Evolutionary conservation across 2,113 vertebrate genomes (phyloP), one percentile per base, ranked within the genome.

Genomic region (Toxotes jaculatrix): DNA sequence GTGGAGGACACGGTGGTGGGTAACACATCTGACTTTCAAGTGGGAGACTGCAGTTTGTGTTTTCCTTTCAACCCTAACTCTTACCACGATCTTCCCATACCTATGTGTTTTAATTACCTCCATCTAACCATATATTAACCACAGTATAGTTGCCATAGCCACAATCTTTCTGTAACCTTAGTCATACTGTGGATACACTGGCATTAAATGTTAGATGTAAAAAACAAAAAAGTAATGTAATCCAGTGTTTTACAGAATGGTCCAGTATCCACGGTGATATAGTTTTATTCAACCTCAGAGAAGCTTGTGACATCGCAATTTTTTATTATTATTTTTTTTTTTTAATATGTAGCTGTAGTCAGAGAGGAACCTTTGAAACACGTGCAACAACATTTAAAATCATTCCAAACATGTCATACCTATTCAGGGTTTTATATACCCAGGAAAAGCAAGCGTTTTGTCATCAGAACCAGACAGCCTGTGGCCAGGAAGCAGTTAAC

Each of bases 401-500:
- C 27, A 70, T 45, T n/a, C 34, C 0, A 31, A 21, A 70, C 9
- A 14, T 65, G 47, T 36, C 74, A 51, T 3, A 78, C 17, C 70
- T 74, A 34, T 56, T 63, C 6, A 21, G 38, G 42, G 3, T 74
- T 67, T 19, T 49, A 23, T 13, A 31, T 5, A 9, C 17, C 83
- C 62, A 85, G 65, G 82, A 16, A 82, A 55, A 57, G 0, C 68
- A 34, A 45, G 47, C 62, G 49, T 87, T 27, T 74, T 88, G 51
- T 81, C 78, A 79, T 82, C 74, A 71, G 72, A 73, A 74, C 61
- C 31, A 6, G 42, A 31, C 68, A 82, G 83, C 87, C 84, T 79
- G 74, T 69, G 79, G 89, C 66, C 87, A 90, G 85, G 81, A 88
- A 86, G 0, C 79, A 66, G 89, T 92, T 88, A 91, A 90, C 83